Evolutionary conservation across 1,140 invertebrate genomes (phyloP).

Genomic region (Lepidurus couesii): DNA sequence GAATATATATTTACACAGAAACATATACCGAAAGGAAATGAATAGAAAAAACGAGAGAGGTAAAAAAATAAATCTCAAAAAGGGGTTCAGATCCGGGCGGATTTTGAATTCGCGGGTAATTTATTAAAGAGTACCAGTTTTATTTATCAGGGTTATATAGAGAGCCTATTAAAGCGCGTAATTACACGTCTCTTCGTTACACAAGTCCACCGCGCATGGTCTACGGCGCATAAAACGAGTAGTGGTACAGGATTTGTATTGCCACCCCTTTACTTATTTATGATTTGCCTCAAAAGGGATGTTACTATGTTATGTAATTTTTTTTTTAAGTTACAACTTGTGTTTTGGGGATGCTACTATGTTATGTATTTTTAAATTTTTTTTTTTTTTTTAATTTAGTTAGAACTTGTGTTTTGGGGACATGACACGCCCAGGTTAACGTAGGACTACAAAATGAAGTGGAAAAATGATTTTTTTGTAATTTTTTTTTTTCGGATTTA

Average conservation of each 20-base stretch:
- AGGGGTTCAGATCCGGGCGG: neutral
- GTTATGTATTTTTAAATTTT: neutral
- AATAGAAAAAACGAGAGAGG: neutral
- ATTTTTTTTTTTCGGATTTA: too few relatives aligned
- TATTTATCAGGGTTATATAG: conserved; percentile 20
- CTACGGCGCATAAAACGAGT: neutral
- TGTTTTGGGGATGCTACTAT: neutral
- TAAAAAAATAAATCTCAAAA: neutral
- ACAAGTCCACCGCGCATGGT: neutral
- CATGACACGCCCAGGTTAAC: too few relatives aligned
- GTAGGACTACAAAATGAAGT: too few relatives aligned
- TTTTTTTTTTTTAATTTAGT: too few relatives aligned
- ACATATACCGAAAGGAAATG: neutral
- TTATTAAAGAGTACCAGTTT: neutral
- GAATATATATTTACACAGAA: neutral
- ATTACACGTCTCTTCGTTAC: conserved; percentile 22
- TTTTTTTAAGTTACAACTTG: neutral
- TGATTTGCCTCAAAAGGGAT: neutral
- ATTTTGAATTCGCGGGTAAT: neutral
- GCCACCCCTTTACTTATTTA: neutral
- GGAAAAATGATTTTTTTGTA: too few relatives aligned
- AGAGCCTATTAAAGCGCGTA: neutral
- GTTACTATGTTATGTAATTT: neutral
- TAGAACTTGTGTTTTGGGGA: too few relatives aligned
- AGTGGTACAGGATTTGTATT: neutral